Evolutionary conservation across 2,888 invertebrate genomes (phyloP).

Genomic region (Tricholauxania praeusta): DNA sequence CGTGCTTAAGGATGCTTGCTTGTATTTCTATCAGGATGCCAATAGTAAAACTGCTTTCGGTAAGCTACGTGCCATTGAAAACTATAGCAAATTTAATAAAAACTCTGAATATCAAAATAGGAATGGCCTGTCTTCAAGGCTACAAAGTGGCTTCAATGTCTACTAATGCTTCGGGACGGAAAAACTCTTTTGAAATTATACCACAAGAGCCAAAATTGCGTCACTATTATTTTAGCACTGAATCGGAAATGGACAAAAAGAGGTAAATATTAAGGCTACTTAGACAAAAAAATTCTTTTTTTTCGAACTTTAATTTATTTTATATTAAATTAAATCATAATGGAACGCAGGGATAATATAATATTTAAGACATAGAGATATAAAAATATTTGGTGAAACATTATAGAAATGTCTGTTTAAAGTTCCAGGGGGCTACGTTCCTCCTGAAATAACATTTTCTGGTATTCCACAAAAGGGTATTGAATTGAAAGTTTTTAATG

Average conservation of each 20-base stretch:
- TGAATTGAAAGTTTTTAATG: too few relatives aligned
- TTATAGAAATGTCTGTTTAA: too few relatives aligned
- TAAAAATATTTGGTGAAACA: too few relatives aligned
- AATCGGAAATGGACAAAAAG: conserved; percentile 94
- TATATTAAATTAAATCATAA: too few relatives aligned
- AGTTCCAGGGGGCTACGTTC: too few relatives aligned
- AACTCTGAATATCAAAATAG: conserved; percentile 67
- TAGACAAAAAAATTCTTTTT: too few relatives aligned
- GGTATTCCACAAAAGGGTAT: too few relatives aligned
- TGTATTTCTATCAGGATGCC: conserved; percentile 92
- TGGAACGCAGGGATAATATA: too few relatives aligned
- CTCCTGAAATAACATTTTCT: too few relatives aligned
- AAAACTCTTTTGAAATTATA: conserved; percentile 90
- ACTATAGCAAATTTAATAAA: conserved; percentile 1
- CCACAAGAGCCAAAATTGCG: conserved; percentile 89
- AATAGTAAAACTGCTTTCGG: conserved; percentile 91
- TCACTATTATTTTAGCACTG: conserved; percentile 92
- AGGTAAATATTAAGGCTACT: conserved; percentile 73
- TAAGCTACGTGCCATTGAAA: conserved; percentile 62
- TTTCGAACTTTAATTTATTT: too few relatives aligned
- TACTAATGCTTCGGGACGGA: conserved; percentile 83
- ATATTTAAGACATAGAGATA: too few relatives aligned
- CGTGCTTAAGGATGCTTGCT: conserved; percentile 93
- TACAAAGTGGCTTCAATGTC: conserved; percentile 85
- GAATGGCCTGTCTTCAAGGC: conserved; percentile 94